phyloP scores from a whole-genome alignment of 2,113 vertebrate species.

The Crotalus tigris region DNA sequence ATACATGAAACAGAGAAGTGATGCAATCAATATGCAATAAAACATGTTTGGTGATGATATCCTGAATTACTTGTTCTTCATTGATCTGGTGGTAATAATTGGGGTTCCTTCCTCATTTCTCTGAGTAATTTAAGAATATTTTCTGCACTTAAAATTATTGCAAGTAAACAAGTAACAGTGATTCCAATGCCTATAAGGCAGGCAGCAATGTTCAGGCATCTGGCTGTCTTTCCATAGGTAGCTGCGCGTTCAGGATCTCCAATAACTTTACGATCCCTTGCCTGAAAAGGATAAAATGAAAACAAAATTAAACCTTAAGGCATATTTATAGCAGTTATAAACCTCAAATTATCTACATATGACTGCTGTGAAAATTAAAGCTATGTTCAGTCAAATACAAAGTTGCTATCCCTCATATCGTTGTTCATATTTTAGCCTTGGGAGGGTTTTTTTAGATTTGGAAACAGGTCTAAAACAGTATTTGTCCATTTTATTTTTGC shows the following conservation, averaged over 20 bases:
- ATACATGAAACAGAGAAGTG: background rate
- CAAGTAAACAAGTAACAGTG: conserved; percentile 56
- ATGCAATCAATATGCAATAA: background rate
- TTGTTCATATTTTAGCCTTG: background rate
- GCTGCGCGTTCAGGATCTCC: conserved; percentile 71
- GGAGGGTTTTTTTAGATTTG: background rate
- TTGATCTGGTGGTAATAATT: too few relatives aligned
- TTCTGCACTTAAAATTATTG: conserved; percentile 68
- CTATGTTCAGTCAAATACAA: background rate
- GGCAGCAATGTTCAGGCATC: conserved; percentile 75
- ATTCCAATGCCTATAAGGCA: conserved; percentile 69
- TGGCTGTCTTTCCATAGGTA: conserved; percentile 74
- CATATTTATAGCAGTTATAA: background rate
- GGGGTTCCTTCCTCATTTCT: background rate
- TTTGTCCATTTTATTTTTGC: background rate
- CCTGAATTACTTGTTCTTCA: background rate
- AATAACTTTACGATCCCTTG: conserved; percentile 76
- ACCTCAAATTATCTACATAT: background rate
- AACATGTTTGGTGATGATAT: background rate
- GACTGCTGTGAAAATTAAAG: background rate
- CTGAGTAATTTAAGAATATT: background rate
- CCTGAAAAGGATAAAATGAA: conserved; percentile 48
- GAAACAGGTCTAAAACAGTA: background rate
- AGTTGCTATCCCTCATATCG: background rate
- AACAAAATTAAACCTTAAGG: background rate